Evolutionary conservation across 1,140 invertebrate genomes (phyloP).

Genomic region (Drosophila kanapiae): DNA sequence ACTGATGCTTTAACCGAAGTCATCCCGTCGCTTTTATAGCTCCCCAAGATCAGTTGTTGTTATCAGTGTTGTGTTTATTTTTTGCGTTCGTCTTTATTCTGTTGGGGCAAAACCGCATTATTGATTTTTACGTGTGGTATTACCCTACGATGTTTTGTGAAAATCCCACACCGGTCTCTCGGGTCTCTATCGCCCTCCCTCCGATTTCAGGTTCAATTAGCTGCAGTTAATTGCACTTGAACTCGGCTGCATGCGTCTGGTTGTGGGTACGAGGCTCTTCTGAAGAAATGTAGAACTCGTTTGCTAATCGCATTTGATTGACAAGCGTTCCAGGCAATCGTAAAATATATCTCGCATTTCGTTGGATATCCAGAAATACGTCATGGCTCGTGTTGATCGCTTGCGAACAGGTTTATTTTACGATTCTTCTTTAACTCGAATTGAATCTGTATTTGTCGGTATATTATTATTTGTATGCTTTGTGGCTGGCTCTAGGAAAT

Average conservation of each 20-base stretch:
- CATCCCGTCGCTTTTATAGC: slow-evolving; percentile 20
- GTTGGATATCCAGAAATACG: slow-evolving; percentile 10
- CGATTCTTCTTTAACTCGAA: slow-evolving; percentile 4
- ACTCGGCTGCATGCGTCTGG: slow-evolving; percentile 1
- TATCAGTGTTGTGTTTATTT: slow-evolving; percentile 17
- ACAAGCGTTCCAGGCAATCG: slow-evolving; percentile 28
- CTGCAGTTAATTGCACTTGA: slow-evolving; percentile 33
- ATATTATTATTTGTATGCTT: neutral
- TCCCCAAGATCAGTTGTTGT: neutral
- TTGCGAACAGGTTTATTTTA: slow-evolving; percentile 29
- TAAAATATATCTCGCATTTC: neutral
- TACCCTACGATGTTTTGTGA: slow-evolving; percentile 25
- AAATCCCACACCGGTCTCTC: slow-evolving; percentile 25
- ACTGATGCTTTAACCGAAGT: slow-evolving; percentile 23
- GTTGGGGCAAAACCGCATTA: slow-evolving; percentile 33
- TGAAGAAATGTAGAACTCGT: slow-evolving; percentile 29
- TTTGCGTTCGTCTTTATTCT: neutral
- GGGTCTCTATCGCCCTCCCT: neutral
- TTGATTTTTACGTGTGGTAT: slow-evolving; percentile 32
- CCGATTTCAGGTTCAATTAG: slow-evolving; percentile 39
- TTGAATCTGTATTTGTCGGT: slow-evolving; percentile 1
- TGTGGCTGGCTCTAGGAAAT: neutral
- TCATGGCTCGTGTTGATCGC: neutral
- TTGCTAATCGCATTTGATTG: slow-evolving; percentile 42
- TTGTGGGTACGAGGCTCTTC: slow-evolving; percentile 7